Percentiles rank a stretch among this genome's conserved stretches.
phyloP scores from a whole-genome alignment of 2,797 vertebrate species.

The Kryptopterus vitreolus region DNA sequence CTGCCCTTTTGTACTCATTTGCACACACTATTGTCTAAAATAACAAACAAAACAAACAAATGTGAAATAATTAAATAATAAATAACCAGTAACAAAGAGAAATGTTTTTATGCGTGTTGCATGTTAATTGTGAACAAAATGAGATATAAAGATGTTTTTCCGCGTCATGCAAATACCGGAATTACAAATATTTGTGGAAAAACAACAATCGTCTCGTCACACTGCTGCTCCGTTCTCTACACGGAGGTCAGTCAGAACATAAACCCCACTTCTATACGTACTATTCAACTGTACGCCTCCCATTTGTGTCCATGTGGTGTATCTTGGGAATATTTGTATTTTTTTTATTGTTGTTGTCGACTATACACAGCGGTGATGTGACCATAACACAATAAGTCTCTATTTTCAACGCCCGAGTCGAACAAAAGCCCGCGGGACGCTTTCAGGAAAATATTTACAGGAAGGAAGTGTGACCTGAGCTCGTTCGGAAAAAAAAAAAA shows the following conservation, averaged over 20 bases:
- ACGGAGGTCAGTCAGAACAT: neutral
- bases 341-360: neutral
- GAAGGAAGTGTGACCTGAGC: slow-evolving; percentile 69
- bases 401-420: slow-evolving; percentile 66
- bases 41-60: neutral
- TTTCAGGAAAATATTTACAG: slow-evolving; percentile 69
- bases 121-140: too few relatives aligned
- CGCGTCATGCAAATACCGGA: too few relatives aligned
- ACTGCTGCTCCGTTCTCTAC: neutral
- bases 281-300: too few relatives aligned
- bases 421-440: slow-evolving; percentile 64
- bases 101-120: too few relatives aligned
- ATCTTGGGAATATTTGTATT: too few relatives aligned
- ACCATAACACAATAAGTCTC: slow-evolving; percentile 35
- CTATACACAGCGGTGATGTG: slow-evolving; percentile 14
- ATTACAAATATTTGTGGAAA: too few relatives aligned
- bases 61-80: neutral
- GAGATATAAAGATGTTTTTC: too few relatives aligned
- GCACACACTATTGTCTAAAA: neutral
- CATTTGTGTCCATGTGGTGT: too few relatives aligned
- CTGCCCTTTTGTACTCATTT: neutral
- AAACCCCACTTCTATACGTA: too few relatives aligned
- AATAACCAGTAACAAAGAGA: neutral
- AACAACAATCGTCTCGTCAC: too few relatives aligned
- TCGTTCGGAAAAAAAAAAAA: slow-evolving; percentile 50